phyloP scores from a whole-genome alignment of 1,140 invertebrate species.

The Vanessa tameamea region DNA sequence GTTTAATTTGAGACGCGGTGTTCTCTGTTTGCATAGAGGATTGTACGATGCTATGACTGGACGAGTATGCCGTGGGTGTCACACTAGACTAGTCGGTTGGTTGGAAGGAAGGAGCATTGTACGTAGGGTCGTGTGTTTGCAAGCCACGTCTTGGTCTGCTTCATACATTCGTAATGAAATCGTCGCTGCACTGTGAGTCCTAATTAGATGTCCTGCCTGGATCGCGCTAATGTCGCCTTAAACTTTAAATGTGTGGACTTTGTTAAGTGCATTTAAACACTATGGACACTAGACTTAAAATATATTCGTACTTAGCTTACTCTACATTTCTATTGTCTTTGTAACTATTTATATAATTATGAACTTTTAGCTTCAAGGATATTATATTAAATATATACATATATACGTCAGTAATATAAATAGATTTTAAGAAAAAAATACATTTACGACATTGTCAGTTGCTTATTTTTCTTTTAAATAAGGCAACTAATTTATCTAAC shows the following conservation, averaged over 20 bases:
- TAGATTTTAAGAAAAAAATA: too few species aligned
- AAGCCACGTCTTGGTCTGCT: slow-evolving; percentile 59
- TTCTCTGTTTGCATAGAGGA: slow-evolving; percentile 32
- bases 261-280: slow-evolving; percentile 24
- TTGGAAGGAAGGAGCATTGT: slow-evolving; percentile 64
- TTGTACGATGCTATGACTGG: not conserved
- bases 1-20: slow-evolving; percentile 48
- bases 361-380: too few species aligned
- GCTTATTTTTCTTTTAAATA: too few species aligned
- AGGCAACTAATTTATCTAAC: too few species aligned
- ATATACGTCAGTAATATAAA: too few species aligned
- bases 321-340: too few species aligned
- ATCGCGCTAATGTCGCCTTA: slow-evolving; percentile 43
- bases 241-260: slow-evolving; percentile 40
- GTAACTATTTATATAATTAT: too few species aligned
- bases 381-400: too few species aligned
- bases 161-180: slow-evolving; percentile 76
- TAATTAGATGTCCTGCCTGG: slow-evolving; percentile 62
- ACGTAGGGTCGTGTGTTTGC: slow-evolving; percentile 68
- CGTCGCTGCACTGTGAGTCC: slow-evolving; percentile 53
- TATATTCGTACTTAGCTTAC: not conserved
- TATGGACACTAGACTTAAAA: not conserved
- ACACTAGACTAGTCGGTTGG: slow-evolving; percentile 37
- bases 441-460: too few species aligned
- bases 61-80: slow-evolving; percentile 12